Percentiles rank a stretch among this genome's conserved stretches.
These are phyloP conservation scores for Lordiphosa clarofinis DNA, from an alignment of 1,140 invertebrate genomes.

Conservation along the genomic window DNA sequence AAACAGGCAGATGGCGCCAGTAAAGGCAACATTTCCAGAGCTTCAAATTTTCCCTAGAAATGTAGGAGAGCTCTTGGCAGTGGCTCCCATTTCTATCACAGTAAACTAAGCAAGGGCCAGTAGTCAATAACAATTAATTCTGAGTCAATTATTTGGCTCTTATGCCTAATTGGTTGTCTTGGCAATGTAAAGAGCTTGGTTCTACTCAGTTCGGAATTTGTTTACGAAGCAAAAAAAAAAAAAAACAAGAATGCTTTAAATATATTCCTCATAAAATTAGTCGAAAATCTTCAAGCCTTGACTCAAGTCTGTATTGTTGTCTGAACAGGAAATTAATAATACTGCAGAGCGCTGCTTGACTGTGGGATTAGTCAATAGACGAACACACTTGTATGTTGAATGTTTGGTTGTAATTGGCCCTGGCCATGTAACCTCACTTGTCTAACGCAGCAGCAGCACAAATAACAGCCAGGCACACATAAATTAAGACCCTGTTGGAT, in stretches of 20 bases:
- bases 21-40: too few relatives aligned
- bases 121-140: conserved; percentile 11
- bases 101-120: too few relatives aligned
- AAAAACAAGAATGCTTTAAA: conserved; percentile 31
- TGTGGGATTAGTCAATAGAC: conserved; percentile 1
- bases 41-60: too few relatives aligned
- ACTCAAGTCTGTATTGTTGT: conserved; percentile 1
- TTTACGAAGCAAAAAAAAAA: conserved; percentile 2
- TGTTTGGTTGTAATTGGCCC: background rate
- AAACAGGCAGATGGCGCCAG: too few relatives aligned
- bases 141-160: conserved; percentile 29
- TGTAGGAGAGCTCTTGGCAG: too few relatives aligned
- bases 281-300: background rate
- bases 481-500: conserved; percentile 40
- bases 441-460: conserved; percentile 37
- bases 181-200: background rate
- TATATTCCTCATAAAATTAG: background rate
- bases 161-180: conserved; percentile 3
- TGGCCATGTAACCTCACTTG: conserved; percentile 18
- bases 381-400: too few relatives aligned
- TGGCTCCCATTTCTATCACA: too few relatives aligned
- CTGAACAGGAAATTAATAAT: conserved; percentile 28
- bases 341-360: background rate
- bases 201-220: too few relatives aligned
- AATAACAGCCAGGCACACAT: conserved; percentile 48